Base-by-base conservation (phyloP, 1,140 invertebrate genomes). In the silkworm (Bombyx mori) region DNA sequence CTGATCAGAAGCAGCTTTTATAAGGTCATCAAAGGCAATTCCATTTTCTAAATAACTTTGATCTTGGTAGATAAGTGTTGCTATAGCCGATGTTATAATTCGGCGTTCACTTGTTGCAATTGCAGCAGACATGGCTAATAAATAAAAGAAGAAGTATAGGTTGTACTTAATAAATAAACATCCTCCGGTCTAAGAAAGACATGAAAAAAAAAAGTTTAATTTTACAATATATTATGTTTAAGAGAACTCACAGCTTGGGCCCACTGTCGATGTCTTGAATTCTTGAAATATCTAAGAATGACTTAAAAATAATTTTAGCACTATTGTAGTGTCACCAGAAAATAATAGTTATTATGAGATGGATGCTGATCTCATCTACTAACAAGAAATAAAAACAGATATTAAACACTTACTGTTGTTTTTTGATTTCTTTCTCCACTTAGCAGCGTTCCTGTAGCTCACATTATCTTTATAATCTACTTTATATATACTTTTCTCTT, bases 391-490 rank as follows among this genome's bases (percentile, higher is more conserved):
- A 35, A 5, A 5, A 35, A 35, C 2, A 35, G 26, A 3, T 35
- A 35, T 35, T 35, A 35, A 35, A 35, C 26, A 35, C 77, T 84
- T 77, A 82, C 82, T 81, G 65, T 74, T 79, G 62, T 65, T 75
- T 57, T 69, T 71, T 69, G 78, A 71, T 67, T 77, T 84, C 71
- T 74, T 85, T 71, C 90, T 89, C 89, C 92, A 93, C 82, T 93
- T 93, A n/a, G 91, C 91, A 7, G 94, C 94, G 86, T 95, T 95
- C 65, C 95, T 88, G 70, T 96, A 96, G 81, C 93, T 95, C 51
- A 92, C 93, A 82, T 91, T 94, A 63, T 94, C 94, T 85, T 96
- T 96, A 82, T 96, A 96, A 69, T 95, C 94, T 6, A 96, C 95
- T 89, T 94, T 94, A 56, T 94, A 91, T 9, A 96, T 93, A 62